Evolutionary conservation across 2,797 vertebrate species (phyloP).

Genomic region (Poecilia wingei): DNA sequence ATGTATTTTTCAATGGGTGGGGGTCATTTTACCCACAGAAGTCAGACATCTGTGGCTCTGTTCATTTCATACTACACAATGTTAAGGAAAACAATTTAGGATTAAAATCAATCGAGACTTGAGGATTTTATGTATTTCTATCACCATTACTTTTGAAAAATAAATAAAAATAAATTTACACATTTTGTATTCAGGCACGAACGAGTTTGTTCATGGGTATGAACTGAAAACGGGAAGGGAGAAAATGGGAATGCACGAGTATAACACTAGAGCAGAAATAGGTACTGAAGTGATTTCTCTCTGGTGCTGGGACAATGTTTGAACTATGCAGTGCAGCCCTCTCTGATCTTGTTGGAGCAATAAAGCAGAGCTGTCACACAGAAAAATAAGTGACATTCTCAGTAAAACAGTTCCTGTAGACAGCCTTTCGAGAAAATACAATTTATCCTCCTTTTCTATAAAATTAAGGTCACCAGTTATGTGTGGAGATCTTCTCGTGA

Average conservation of each 20-base stretch:
- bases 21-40: neutral
- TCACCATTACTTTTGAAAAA: neutral
- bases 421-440: neutral
- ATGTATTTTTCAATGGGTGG: neutral
- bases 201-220: neutral
- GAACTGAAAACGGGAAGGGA: neutral
- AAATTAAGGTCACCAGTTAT: constrained; percentile 2
- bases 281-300: neutral
- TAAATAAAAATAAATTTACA: neutral
- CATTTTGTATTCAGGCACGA: neutral
- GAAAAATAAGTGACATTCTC: neutral
- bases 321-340: neutral
- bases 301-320: neutral
- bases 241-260: neutral
- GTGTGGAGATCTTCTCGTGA: constrained; percentile 18
- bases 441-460: neutral
- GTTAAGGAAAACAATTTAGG: neutral
- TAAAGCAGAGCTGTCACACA: neutral
- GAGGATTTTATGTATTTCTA: neutral
- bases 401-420: neutral
- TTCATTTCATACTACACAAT: neutral
- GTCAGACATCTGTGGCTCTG: neutral
- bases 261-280: neutral
- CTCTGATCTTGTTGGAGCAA: neutral
- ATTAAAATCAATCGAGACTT: neutral